Percentiles rank a stretch among this genome's conserved stretches.
Conservation (phyloP, 2,113 vertebrate genomes). For the human region DNA sequence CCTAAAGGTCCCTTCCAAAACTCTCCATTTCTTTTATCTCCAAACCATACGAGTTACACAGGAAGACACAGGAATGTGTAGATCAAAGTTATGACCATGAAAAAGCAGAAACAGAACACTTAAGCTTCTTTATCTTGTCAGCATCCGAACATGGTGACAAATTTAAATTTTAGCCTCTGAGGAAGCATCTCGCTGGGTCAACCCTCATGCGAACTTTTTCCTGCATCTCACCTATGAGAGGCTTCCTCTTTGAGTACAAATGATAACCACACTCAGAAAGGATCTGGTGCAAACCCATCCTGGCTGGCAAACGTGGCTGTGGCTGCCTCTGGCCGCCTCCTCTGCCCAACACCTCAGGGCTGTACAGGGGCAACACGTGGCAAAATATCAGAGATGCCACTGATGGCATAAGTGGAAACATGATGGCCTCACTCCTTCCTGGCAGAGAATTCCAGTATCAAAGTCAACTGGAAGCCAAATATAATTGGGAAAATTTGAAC, state of each 20-base stretch:
- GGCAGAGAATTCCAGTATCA: neutral
- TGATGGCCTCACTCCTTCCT: neutral
- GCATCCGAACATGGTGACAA: neutral
- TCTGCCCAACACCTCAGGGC: accelerated
- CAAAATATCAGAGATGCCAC: neutral
- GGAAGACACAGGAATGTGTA: neutral
- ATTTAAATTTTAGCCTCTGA: neutral
- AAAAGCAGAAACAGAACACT: neutral
- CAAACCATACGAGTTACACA: neutral
- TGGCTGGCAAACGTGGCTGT: neutral
- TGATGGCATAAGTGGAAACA: neutral
- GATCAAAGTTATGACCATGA: neutral
- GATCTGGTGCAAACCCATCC: neutral
- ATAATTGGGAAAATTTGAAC: neutral
- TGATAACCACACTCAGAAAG: neutral
- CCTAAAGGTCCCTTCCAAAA: neutral
- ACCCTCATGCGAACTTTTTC: neutral
- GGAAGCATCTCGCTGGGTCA: neutral
- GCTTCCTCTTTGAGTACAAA: constrained; percentile 8
- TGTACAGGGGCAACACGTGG: accelerated
- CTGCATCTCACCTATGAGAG: neutral
- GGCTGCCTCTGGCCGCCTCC: neutral
- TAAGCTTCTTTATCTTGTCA: neutral
- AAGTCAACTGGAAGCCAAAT: constrained; percentile 20
- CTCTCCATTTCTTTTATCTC: neutral